Conservation (phyloP, 2,888 invertebrate genomes). For the Dugesia japonica region DNA sequence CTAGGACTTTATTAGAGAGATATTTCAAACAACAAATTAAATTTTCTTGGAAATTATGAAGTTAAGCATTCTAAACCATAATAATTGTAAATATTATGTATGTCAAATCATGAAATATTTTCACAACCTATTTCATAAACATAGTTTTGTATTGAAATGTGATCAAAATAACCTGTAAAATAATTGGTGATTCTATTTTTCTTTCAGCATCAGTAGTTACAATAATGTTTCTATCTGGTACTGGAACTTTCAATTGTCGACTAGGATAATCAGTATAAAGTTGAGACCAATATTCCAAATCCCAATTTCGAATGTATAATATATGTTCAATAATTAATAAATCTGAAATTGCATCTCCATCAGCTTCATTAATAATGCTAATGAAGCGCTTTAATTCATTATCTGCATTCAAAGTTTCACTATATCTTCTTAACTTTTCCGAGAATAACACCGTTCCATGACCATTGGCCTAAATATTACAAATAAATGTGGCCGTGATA, state of each 20-base stretch:
- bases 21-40: no score
- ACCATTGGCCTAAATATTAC: conserved; percentile 62
- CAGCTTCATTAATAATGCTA: conserved; percentile 20
- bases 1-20: no score
- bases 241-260: conserved; percentile 58
- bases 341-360: conserved; percentile 91
- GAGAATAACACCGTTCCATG: conserved; percentile 64
- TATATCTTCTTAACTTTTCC: not conserved
- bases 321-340: conserved; percentile 80
- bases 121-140: no score
- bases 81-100: no score
- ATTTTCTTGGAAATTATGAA: no score
- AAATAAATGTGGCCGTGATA: no score
- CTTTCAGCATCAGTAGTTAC: conserved; percentile 74
- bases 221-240: conserved; percentile 65
- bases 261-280: conserved; percentile 70
- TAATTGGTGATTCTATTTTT: conserved; percentile 62
- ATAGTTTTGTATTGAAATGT: no score
- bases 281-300: conserved; percentile 62
- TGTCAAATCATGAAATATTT: no score
- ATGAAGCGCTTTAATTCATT: not conserved
- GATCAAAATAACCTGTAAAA: conserved; percentile 61
- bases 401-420: not conserved
- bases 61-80: no score
- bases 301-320: conserved; percentile 58